phyloP scores from a whole-genome alignment of 2,888 invertebrate genomes.

The Thyatira batis region DNA sequence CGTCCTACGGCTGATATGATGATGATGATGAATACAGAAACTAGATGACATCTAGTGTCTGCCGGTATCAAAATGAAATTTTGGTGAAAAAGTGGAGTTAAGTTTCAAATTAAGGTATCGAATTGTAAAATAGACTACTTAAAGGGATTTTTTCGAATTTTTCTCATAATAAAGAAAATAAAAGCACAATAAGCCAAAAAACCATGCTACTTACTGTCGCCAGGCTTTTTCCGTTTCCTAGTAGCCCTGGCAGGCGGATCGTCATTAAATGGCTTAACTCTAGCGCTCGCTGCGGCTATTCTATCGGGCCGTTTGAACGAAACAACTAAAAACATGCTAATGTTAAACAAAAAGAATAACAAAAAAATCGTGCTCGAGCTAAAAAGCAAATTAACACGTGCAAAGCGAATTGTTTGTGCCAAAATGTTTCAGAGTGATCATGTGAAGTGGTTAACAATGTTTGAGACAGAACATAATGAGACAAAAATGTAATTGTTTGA shows the following conservation, averaged over 20 bases:
- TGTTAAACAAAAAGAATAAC: slow-evolving; percentile 32
- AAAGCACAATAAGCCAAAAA: slow-evolving; percentile 6
- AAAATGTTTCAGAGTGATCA: background rate
- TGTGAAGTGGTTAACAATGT: background rate
- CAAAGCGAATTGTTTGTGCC: background rate
- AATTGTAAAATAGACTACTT: no score
- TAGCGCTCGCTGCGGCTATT: slow-evolving; percentile 53
- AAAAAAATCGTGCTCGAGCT: slow-evolving; percentile 17
- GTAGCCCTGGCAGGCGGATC: slow-evolving; percentile 58
- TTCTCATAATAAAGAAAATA: background rate
- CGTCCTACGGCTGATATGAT: no score
- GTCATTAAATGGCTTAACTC: slow-evolving; percentile 51
- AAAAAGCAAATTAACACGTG: slow-evolving; percentile 16
- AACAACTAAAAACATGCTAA: slow-evolving; percentile 85
- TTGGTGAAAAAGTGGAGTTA: no score
- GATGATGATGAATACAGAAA: no score
- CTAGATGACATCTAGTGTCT: no score
- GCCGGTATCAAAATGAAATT: no score
- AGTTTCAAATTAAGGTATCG: no score
- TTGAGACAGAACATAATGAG: background rate
- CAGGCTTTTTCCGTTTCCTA: slow-evolving; percentile 90
- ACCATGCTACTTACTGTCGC: slow-evolving; percentile 74
- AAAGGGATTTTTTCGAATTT: background rate
- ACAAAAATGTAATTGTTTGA: background rate
- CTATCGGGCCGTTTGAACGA: slow-evolving; percentile 90